These are phyloP conservation scores for Drosophila villosipedis DNA, from an alignment of 2,888 invertebrate species.

Conservation along the genomic window DNA sequence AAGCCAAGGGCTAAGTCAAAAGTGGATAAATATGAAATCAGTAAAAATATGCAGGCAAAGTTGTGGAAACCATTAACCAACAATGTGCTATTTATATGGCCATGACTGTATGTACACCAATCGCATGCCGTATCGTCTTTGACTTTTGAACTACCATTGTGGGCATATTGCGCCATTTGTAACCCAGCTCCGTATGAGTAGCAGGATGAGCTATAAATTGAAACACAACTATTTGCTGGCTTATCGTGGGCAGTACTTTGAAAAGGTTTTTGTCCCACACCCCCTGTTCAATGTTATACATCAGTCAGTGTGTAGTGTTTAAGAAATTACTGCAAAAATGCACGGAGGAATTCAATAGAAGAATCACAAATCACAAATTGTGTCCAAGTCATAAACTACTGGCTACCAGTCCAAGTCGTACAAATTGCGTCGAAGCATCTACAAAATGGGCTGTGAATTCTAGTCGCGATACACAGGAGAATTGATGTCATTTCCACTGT, in stretches of 20 bases:
- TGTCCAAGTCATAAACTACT: slow-evolving; percentile 44
- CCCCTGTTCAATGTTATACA: neutral
- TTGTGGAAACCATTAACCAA: neutral
- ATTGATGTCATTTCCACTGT: slow-evolving; percentile 81
- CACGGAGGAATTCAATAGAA: slow-evolving; percentile 43
- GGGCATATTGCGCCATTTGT: slow-evolving; percentile 4
- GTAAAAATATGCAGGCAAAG: neutral
- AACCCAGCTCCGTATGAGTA: too few relatives aligned
- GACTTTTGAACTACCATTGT: slow-evolving; percentile 36
- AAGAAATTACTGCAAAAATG: slow-evolving; percentile 30
- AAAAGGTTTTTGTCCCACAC: neutral
- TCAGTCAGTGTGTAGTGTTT: slow-evolving; percentile 8
- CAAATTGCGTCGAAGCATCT: slow-evolving; percentile 69
- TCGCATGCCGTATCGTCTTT: slow-evolving; percentile 55
- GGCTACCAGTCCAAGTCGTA: slow-evolving; percentile 30
- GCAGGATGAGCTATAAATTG: slow-evolving; percentile 24
- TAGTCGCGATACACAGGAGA: slow-evolving; percentile 67
- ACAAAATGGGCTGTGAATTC: slow-evolving; percentile 30
- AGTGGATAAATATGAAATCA: neutral
- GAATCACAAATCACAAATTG: slow-evolving; percentile 51
- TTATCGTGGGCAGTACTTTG: slow-evolving; percentile 1
- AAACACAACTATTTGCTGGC: slow-evolving; percentile 24
- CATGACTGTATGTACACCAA: slow-evolving; percentile 13
- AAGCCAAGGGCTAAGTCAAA: neutral
- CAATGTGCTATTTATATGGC: neutral